These are phyloP conservation scores for Xylota sylvarum DNA, from an alignment of 2,888 invertebrate species.

Conservation along the genomic window DNA sequence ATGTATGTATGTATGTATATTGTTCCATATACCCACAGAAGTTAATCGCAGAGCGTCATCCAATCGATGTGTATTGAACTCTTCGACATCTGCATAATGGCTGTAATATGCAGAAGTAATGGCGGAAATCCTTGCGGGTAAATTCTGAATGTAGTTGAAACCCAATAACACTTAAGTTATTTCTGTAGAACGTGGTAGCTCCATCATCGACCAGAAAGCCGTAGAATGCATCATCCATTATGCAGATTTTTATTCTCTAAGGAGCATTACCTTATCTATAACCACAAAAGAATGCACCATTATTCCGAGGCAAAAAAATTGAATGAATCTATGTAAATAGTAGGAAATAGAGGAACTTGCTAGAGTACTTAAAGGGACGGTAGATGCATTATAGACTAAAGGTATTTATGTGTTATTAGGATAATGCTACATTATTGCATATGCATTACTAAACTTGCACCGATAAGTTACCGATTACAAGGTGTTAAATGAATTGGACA, in stretches of 20 bases:
- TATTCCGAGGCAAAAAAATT: slow-evolving; percentile 29
- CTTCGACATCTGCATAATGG: slow-evolving; percentile 71
- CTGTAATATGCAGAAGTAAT: slow-evolving; percentile 69
- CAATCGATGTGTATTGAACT: slow-evolving; percentile 56
- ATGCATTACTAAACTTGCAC: no score
- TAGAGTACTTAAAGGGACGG: slow-evolving; percentile 1
- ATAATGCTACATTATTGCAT: no score
- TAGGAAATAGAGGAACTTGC: slow-evolving; percentile 1
- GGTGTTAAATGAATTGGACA: no score
- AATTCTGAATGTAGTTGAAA: slow-evolving; percentile 45
- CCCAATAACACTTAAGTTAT: slow-evolving; percentile 71
- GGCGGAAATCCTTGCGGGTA: slow-evolving; percentile 66
- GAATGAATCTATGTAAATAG: slow-evolving; percentile 11
- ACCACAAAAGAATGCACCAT: slow-evolving; percentile 61
- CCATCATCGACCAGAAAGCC: slow-evolving; percentile 61
- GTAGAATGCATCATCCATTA: slow-evolving; percentile 71
- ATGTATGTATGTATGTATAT: neutral
- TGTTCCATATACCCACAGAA: neutral
- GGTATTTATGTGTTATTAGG: no score
- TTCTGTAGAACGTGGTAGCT: slow-evolving; percentile 62
- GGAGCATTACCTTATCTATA: slow-evolving; percentile 64
- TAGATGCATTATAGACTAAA: neutral
- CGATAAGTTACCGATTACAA: no score
- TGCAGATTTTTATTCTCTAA: slow-evolving; percentile 72
- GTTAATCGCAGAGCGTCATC: slow-evolving; percentile 32